phyloP scores from a whole-genome alignment of 35 echinoderm and acorn worm species.

The Anneissia japonica region DNA sequence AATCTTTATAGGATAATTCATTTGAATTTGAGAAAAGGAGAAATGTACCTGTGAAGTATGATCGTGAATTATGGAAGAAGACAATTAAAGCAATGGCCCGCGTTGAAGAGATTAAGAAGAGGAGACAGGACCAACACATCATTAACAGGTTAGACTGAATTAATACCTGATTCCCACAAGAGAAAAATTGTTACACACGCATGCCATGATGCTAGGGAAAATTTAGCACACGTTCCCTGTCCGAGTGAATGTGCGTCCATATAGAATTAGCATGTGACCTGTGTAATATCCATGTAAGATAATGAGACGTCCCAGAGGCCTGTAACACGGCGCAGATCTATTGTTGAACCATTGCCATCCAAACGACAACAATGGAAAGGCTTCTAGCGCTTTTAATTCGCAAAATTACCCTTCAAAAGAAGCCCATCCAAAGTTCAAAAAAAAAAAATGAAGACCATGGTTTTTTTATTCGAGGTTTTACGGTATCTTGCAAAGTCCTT shows the following conservation, averaged over 20 bases:
- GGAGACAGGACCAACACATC: slow-evolving; percentile 82
- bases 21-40: slow-evolving; percentile 98
- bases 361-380: no score
- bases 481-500: no score
- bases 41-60: slow-evolving; percentile 90
- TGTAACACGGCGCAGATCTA: background rate
- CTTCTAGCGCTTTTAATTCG: no score
- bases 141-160: slow-evolving; percentile 70
- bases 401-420: no score
- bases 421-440: no score
- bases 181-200: background rate
- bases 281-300: background rate
- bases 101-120: slow-evolving; percentile 95
- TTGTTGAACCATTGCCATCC: background rate
- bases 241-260: background rate
- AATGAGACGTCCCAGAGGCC: background rate
- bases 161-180: background rate
- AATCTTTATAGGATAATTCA: slow-evolving; percentile 90
- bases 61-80: slow-evolving; percentile 88
- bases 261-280: background rate
- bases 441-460: no score
- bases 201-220: background rate
- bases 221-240: background rate
- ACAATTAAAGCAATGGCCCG: slow-evolving; percentile 80
- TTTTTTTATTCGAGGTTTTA: no score